Base-by-base conservation (phyloP, 2,888 invertebrate species). In the Rhogogaster chlorosoma region DNA sequence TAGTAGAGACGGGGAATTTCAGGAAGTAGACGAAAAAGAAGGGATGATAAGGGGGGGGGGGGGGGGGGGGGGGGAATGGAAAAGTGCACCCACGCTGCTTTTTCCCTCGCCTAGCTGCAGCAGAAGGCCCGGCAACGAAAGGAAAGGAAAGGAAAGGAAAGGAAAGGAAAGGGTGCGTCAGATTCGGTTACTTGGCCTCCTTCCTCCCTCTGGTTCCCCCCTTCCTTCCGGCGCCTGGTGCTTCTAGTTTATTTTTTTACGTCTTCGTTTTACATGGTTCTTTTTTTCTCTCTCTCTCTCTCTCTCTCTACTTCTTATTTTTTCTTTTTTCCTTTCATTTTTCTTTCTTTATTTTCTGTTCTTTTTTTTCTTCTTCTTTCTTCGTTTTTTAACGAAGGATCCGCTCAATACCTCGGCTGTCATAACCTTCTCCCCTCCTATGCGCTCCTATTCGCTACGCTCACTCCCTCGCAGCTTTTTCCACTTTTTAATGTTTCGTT, bases 371-470 rank as follows among this genome's bases (percentile, higher is more conserved):
- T n/a, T n/a, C n/a, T 61, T 45, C 18, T 67, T 45, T 67, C 29
- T 42, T 42, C 22, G 6, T 18, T 92, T 88, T 92, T 92, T 92
- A 92, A 93, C 92, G 93, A 93, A 93, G 92, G 93, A 93, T 93
- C 92, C 93, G 93, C 93, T 93, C 93, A 92, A 93, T 93, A 93
- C 93, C 93, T 92, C 92, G 93, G 91, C 93, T 93, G 92, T 93
- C 93, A 93, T 93, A 93, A 92, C 93, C 87, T 88, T 88, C 88
- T 86, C 86, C 85, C 89, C 86, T 87, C 86, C 85, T 86, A 87
- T 86, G 85, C 84, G 84, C 87, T 86, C 78, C 84, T 86, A 84
- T 78, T 84, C 85, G 84, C 87, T 80, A 85, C 83, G 57, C 67
- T 86, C 78, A 10, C 85, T 85, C 80, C 42, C 87, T 89, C 86